Evolutionary conservation across 1,140 invertebrate species (phyloP).

Genomic region (Euura lappo): DNA sequence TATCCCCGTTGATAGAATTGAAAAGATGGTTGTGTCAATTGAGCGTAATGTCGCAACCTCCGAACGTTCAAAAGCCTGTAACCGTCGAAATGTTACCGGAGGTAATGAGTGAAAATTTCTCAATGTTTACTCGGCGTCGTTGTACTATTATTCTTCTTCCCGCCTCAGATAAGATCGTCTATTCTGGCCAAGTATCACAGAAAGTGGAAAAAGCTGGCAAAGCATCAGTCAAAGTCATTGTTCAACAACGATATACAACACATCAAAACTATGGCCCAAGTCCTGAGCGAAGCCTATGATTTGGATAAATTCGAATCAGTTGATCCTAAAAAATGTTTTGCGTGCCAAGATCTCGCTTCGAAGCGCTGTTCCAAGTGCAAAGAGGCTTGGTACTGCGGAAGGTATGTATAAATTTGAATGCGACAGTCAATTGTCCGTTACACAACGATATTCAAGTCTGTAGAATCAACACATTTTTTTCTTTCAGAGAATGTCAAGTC

Average conservation of each 20-base stretch:
- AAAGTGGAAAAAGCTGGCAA: conserved; percentile 66
- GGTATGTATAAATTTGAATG: conserved; percentile 37
- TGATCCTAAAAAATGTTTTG: conserved; percentile 48
- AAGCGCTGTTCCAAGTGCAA: conserved; percentile 63
- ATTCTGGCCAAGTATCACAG: conserved; percentile 58
- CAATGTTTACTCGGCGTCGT: not conserved
- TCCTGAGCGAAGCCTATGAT: conserved; percentile 57
- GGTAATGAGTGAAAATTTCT: conserved; percentile 36
- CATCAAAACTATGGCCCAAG: conserved; percentile 60
- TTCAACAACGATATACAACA: conserved; percentile 59
- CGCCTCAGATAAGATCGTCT: conserved; percentile 56
- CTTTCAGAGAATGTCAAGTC: conserved; percentile 57
- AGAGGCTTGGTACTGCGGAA: conserved; percentile 60
- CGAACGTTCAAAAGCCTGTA: conserved; percentile 45
- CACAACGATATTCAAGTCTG: too few relatives aligned
- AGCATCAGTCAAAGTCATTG: conserved; percentile 60
- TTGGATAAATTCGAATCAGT: conserved; percentile 56
- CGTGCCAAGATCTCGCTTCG: conserved; percentile 51
- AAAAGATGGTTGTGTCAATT: conserved; percentile 71
- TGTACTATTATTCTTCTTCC: conserved; percentile 11
- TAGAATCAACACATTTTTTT: too few relatives aligned
- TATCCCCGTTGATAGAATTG: conserved; percentile 75
- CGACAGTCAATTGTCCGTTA: too few relatives aligned
- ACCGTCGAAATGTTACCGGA: conserved; percentile 67
- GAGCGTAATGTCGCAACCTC: conserved; percentile 44